These are phyloP conservation scores for Pasiphila rectangulata DNA, from an alignment of 2,888 invertebrate genomes.

Conservation along the genomic window DNA sequence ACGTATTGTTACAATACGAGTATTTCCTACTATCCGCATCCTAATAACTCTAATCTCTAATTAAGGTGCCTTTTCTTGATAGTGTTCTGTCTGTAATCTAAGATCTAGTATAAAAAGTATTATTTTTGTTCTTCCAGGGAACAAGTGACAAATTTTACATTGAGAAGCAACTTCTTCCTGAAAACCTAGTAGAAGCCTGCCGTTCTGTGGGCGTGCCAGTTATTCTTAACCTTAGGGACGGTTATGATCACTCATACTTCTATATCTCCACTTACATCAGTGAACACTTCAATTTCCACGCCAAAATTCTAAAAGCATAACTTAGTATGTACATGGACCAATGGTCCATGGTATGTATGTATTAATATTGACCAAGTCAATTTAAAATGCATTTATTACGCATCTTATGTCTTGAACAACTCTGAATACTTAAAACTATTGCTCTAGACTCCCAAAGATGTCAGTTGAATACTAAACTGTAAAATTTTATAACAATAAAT, in stretches of 20 bases:
- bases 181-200: constrained; percentile 89
- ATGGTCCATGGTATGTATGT: too few relatives aligned
- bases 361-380: constrained; percentile 29
- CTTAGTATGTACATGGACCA: too few relatives aligned
- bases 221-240: constrained; percentile 86
- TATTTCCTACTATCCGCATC: too few relatives aligned
- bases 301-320: constrained; percentile 84
- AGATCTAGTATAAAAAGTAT: too few relatives aligned
- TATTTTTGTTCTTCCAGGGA: constrained; percentile 81
- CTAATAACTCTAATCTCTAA: too few relatives aligned
- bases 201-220: constrained; percentile 85
- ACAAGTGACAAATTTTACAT: constrained; percentile 89
- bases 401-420: too few relatives aligned
- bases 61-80: too few relatives aligned
- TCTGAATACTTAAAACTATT: too few relatives aligned
- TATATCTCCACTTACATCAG: constrained; percentile 95
- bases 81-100: too few relatives aligned
- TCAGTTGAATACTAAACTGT: constrained; percentile 40
- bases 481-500: constrained; percentile 42
- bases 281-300: constrained; percentile 95
- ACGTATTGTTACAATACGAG: too few relatives aligned
- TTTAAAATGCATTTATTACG: too few relatives aligned
- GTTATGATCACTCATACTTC: constrained; percentile 97
- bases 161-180: constrained; percentile 89
- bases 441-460: too few relatives aligned